Conservation (phyloP, 2,113 vertebrate genomes). For the Sula dactylatra region DNA sequence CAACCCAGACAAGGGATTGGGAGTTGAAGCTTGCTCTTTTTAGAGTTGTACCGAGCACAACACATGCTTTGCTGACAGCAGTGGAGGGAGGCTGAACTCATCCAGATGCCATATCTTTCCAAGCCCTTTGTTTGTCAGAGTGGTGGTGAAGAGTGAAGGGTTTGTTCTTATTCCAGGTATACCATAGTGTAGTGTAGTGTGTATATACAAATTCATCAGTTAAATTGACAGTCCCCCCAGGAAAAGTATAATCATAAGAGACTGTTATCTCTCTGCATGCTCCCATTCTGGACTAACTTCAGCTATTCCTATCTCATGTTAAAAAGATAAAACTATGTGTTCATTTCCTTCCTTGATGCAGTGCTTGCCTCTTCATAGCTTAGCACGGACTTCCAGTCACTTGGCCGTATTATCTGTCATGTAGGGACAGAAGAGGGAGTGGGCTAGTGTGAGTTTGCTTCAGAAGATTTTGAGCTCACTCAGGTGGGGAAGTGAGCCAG, state of each 20-base stretch:
- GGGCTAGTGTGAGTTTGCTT: neutral
- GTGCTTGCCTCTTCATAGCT: neutral
- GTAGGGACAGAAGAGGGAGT: neutral
- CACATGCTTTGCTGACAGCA: neutral
- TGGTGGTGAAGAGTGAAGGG: neutral
- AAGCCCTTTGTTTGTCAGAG: slow-evolving; percentile 6
- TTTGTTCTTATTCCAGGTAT: slow-evolving; percentile 6
- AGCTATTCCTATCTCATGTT: slow-evolving; percentile 2
- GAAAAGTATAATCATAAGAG: slow-evolving; percentile 14
- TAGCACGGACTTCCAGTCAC: neutral
- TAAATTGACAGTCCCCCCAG: neutral
- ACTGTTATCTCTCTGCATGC: slow-evolving; percentile 11
- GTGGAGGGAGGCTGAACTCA: neutral
- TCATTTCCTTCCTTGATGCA: neutral
- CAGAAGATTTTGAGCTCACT: neutral
- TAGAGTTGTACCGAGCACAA: slow-evolving; percentile 3
- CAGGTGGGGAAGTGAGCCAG: neutral
- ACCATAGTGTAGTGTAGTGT: neutral
- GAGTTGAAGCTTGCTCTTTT: slow-evolving; percentile 41
- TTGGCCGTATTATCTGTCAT: neutral
- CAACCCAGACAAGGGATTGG: slow-evolving; percentile 11
- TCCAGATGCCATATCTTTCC: neutral
- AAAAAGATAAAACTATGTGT: neutral
- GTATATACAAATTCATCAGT: neutral
- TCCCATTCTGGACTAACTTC: neutral